Evolutionary conservation across 1,140 invertebrate genomes (phyloP).

Genomic region (Tetranychus urticae): DNA sequence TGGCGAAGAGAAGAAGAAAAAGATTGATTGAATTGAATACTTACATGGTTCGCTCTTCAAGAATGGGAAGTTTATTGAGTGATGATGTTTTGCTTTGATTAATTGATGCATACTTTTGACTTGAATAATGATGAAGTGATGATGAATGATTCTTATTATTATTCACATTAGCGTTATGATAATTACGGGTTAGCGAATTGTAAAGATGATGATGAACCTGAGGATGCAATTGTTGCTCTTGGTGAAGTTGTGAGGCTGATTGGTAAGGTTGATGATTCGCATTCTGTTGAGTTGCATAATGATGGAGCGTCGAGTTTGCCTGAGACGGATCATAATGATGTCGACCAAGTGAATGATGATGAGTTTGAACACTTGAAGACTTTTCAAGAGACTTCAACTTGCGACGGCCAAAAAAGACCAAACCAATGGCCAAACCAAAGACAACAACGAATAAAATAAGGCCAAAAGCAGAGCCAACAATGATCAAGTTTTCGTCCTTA

Average conservation of each 20-base stretch:
- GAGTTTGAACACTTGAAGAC: not conserved
- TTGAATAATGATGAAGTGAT: not conserved
- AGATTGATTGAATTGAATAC: not conserved
- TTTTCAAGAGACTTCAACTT: not conserved
- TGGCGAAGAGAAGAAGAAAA: too few relatives aligned
- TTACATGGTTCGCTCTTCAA: not conserved
- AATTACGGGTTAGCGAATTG: too few relatives aligned
- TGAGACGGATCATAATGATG: not conserved
- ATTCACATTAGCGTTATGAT: not conserved
- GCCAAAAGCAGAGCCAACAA: slow-evolving; percentile 13
- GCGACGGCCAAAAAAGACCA: slow-evolving; percentile 1
- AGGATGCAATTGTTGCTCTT: too few relatives aligned
- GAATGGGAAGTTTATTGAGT: not conserved
- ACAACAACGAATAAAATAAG: slow-evolving; percentile 12
- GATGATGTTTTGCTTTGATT: not conserved
- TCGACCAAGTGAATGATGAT: not conserved
- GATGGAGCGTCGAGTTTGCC: not conserved
- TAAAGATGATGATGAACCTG: too few relatives aligned
- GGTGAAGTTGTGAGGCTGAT: too few relatives aligned
- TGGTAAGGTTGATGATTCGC: too few relatives aligned
- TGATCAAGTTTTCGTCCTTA: slow-evolving; percentile 15
- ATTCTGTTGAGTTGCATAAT: not conserved
- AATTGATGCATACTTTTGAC: not conserved
- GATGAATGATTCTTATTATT: not conserved
- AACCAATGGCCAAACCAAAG: slow-evolving; percentile 8